phyloP scores from a whole-genome alignment of 2,888 invertebrate species.

The Polietes domitor region DNA sequence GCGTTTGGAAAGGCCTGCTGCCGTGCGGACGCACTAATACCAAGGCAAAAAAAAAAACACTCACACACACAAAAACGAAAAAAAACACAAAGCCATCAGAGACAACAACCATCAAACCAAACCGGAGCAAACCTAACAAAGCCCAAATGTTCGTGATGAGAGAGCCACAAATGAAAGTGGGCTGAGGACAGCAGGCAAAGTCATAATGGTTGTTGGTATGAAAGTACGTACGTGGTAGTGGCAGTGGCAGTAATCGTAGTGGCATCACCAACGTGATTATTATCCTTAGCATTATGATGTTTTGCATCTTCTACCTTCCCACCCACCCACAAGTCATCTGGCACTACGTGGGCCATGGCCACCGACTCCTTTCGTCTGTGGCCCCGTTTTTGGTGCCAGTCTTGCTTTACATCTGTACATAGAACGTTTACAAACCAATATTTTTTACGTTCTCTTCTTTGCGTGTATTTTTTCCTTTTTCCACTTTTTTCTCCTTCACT shows the following conservation, averaged over 20 bases:
- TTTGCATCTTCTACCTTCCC: constrained; percentile 35
- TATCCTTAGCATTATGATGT: constrained; percentile 45
- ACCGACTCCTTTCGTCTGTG: constrained; percentile 18
- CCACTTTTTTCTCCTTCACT: constrained; percentile 23
- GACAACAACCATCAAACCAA: constrained; percentile 43
- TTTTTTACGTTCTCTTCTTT: constrained; percentile 22
- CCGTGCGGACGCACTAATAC: constrained; percentile 31
- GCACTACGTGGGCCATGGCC: too few relatives aligned
- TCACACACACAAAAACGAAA: constrained; percentile 19
- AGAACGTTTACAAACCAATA: constrained; percentile 42
- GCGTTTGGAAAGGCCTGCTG: constrained; percentile 57
- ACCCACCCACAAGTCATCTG: constrained; percentile 24
- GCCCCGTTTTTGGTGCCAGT: constrained; percentile 5
- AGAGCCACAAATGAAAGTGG: not conserved
- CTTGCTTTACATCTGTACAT: constrained; percentile 14
- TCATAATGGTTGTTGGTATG: not conserved
- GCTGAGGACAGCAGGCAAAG: not conserved
- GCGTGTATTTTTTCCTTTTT: not conserved
- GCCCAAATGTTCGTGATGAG: constrained; percentile 14
- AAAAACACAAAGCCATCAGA: constrained; percentile 43
- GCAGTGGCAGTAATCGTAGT: constrained; percentile 23
- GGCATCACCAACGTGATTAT: constrained; percentile 38
- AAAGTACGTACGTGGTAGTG: not conserved
- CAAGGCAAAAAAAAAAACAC: not conserved
- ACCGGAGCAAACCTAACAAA: constrained; percentile 20